Conservation (phyloP, 1,140 invertebrate genomes). For the Papilio machaon region DNA sequence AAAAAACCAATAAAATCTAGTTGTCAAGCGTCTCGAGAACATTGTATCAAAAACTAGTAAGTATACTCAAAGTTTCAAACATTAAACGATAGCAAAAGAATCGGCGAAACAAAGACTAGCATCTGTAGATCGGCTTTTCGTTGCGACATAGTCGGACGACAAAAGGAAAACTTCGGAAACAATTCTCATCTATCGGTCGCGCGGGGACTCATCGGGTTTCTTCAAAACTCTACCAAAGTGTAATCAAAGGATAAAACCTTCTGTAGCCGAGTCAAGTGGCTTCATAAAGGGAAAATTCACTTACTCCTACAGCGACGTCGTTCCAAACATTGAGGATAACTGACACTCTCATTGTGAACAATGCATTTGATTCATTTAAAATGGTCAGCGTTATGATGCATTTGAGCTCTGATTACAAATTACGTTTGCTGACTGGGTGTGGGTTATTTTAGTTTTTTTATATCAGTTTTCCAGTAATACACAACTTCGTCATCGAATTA, state of each 20-base stretch:
- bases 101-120: not conserved
- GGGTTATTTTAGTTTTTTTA: no score
- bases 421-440: no score
- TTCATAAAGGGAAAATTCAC: slow-evolving; percentile 77
- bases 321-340: slow-evolving; percentile 70
- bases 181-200: slow-evolving; percentile 63
- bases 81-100: slow-evolving; percentile 35
- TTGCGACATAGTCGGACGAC: slow-evolving; percentile 33
- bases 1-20: slow-evolving; percentile 2
- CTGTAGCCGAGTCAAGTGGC: slow-evolving; percentile 71
- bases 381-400: not conserved
- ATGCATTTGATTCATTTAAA: slow-evolving; percentile 42
- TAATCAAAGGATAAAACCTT: slow-evolving; percentile 76
- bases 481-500: not conserved
- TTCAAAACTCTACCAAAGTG: slow-evolving; percentile 63
- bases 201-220: slow-evolving; percentile 55
- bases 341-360: slow-evolving; percentile 41
- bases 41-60: slow-evolving; percentile 15
- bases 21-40: slow-evolving; percentile 23
- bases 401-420: not conserved
- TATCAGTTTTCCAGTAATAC: not conserved
- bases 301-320: slow-evolving; percentile 71
- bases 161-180: slow-evolving; percentile 62
- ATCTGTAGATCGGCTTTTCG: slow-evolving; percentile 30
- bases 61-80: slow-evolving; percentile 8